phyloP scores from a whole-genome alignment of 2,113 vertebrate genomes.

The Phycodurus eques region DNA sequence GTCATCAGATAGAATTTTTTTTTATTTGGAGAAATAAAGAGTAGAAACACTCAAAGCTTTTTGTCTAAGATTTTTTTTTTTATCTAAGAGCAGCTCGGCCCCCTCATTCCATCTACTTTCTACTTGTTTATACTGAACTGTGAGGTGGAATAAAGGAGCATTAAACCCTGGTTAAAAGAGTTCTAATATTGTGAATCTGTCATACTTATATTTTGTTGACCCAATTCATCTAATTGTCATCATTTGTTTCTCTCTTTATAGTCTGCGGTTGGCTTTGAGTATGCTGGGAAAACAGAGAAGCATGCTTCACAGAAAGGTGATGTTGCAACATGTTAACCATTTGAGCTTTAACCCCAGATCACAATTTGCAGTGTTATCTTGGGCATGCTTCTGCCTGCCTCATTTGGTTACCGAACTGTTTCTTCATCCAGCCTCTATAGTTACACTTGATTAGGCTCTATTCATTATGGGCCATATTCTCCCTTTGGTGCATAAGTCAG shows the following conservation, averaged over 20 bases:
- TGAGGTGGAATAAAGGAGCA: neutral
- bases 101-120: too few relatives aligned
- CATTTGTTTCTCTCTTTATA: conserved; percentile 67
- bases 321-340: neutral
- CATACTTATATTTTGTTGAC: neutral
- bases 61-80: too few relatives aligned
- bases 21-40: too few relatives aligned
- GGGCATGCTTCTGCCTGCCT: neutral
- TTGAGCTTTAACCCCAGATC: neutral
- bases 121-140: too few relatives aligned
- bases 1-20: too few relatives aligned
- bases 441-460: neutral
- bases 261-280: conserved; percentile 96
- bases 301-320: conserved; percentile 97
- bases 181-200: neutral
- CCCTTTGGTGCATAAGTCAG: too few relatives aligned
- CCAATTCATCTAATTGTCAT: neutral
- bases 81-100: too few relatives aligned
- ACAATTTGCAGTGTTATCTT: neutral
- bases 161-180: neutral
- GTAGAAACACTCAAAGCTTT: too few relatives aligned
- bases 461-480: too few relatives aligned
- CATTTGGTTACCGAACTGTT: neutral
- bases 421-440: neutral
- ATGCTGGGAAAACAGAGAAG: conserved; percentile 93